Base-by-base conservation (phyloP, 2,888 invertebrate species). In the Eupithecia dodoneata region DNA sequence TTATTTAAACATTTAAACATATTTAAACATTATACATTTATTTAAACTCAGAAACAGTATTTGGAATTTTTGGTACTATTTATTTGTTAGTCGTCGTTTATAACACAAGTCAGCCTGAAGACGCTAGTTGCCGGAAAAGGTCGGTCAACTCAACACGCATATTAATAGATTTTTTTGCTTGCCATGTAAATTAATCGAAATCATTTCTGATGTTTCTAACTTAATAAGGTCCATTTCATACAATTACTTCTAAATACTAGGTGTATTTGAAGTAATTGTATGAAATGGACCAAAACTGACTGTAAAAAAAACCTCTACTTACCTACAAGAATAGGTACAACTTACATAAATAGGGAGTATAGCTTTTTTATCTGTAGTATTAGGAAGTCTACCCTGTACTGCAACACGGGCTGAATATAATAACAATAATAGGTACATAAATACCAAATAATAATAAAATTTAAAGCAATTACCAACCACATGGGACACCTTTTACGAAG, bases 401-500 rank as follows among this genome's bases (percentile, higher is more conserved):
- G 55, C 18, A 9, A n/a, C n/a, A 59, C 55, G 3, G 1, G 9
- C 9, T 59, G 30, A 18, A 30, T 63, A 63, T 10, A 59, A 59
- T 59, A 18, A 59, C 4, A 18, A 1, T 18, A 59, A 18, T 2
- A n/a, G n/a, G n/a, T n/a, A 55, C 12, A 4, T 59, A 55, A 3
- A 18, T 59, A 10, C 4, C 18, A 7, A 55, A 55, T 55, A 59
- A 18, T 59, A 18, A 59, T 18, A 63, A 63, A 63, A 63, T 30
- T 30, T 10, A 10, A 30, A 63, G 30, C 15, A 42, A 66, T 2
- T 42, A 9, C 42, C 42, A 41, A 66, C 66, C 42, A 47, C 47
- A 18, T 70, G 70, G 70, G 18, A n/a, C 70, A 72, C 55, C 67
- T 66, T 44, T 49, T 45, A 74, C 55, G 44, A 52, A 74, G 7